phyloP scores from a whole-genome alignment of 30 jellyfish, hydroid and myxozoan species.

The Chrysaora quinquecirrha region DNA sequence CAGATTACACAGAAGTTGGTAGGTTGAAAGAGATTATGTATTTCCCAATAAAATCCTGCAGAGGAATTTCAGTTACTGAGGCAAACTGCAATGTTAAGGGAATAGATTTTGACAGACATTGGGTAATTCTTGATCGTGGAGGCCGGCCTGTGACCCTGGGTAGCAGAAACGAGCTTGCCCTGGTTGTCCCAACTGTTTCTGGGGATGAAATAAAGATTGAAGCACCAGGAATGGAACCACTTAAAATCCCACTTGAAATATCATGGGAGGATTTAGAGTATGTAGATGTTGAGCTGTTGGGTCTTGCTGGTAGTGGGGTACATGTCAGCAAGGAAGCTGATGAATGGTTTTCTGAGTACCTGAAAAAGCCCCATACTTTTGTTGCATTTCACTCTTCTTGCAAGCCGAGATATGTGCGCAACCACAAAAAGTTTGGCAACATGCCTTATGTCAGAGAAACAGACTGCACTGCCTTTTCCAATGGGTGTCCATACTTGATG shows the following conservation, averaged over 20 bases:
- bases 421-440: conserved; percentile 13
- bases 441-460: conserved; percentile 25
- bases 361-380: conserved; percentile 52
- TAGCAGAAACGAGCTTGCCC: conserved; percentile 1
- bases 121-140: conserved; percentile 7
- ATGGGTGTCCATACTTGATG: conserved; percentile 53
- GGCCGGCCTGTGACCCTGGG: conserved; percentile 23
- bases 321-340: conserved; percentile 71
- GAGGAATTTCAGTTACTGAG: background rate
- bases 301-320: conserved; percentile 48
- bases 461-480: conserved; percentile 50
- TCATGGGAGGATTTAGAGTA: background rate
- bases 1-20: background rate
- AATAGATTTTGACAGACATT: background rate
- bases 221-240: conserved; percentile 63
- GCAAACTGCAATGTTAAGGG: conserved; percentile 4
- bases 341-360: conserved; percentile 63
- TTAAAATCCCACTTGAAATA: background rate
- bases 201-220: background rate
- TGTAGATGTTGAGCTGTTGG: conserved; percentile 25
- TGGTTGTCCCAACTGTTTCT: background rate
- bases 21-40: background rate
- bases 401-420: conserved; percentile 43
- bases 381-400: conserved; percentile 26
- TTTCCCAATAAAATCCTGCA: conserved; percentile 4